A percentile compares a stretch with the other conserved stretches of the same genome.
These are phyloP conservation scores for Hemicrepidius hirtus DNA, from an alignment of 2,888 invertebrate species.

Conservation along the genomic window DNA sequence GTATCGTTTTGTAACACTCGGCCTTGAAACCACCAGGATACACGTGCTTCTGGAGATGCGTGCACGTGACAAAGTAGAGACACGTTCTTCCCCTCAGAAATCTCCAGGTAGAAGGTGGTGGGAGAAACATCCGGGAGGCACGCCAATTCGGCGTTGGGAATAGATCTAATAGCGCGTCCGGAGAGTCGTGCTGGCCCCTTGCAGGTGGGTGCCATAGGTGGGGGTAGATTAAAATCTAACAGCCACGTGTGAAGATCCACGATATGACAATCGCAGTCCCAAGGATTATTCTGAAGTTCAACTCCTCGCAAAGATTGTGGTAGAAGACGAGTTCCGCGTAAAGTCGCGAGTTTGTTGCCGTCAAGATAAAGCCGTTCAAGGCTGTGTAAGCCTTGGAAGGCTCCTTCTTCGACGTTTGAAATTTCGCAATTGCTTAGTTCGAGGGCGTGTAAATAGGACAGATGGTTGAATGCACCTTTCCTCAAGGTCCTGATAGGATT, in stretches of 20 bases:
- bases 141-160: conserved; percentile 83
- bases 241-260: conserved; percentile 87
- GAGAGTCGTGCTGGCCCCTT: conserved; percentile 80
- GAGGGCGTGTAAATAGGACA: conserved; percentile 85
- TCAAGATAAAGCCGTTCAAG: conserved; percentile 90
- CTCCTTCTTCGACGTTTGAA: conserved; percentile 83
- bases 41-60: conserved; percentile 87
- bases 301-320: conserved; percentile 86
- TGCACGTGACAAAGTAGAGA: conserved; percentile 87
- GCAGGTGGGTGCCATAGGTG: conserved; percentile 86
- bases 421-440: conserved; percentile 89
- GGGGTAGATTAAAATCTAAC: conserved; percentile 83
- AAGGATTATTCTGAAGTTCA: conserved; percentile 89
- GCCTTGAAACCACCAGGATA: conserved; percentile 90
- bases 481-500: conserved; percentile 87
- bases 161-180: conserved; percentile 80
- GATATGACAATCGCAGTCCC: conserved; percentile 91
- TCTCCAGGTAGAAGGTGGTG: conserved; percentile 84
- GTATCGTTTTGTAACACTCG: conserved; percentile 86
- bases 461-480: conserved; percentile 82
- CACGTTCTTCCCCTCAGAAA: conserved; percentile 87
- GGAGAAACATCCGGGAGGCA: conserved; percentile 87
- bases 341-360: conserved; percentile 85
- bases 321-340: conserved; percentile 81
- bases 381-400: conserved; percentile 87